phyloP scores from a whole-genome alignment of 2,797 vertebrate species.

The Crocidura indochinensis region DNA sequence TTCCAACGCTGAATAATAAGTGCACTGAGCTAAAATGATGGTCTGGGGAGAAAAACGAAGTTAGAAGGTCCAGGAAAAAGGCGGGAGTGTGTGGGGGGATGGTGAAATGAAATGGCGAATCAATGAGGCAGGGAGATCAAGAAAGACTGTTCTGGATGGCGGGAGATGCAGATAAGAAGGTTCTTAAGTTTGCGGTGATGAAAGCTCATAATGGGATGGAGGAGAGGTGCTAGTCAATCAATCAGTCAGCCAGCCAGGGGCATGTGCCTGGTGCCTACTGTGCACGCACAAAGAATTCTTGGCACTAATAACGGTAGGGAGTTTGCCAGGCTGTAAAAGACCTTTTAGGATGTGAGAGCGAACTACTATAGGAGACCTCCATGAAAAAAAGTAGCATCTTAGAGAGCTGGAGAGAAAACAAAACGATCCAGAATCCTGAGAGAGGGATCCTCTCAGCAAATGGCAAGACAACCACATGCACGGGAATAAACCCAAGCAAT shows the following conservation, averaged over 20 bases:
- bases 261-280: background rate
- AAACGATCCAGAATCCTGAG: background rate
- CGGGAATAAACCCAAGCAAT: slow-evolving; percentile 38
- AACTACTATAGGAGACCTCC: background rate
- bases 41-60: slow-evolving; percentile 44
- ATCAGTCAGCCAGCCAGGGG: background rate
- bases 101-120: slow-evolving; percentile 57
- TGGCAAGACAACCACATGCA: background rate
- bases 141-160: slow-evolving; percentile 51
- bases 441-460: background rate
- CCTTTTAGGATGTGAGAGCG: background rate
- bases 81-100: background rate
- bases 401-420: background rate
- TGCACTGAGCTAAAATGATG: slow-evolving; percentile 46
- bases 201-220: slow-evolving; percentile 40
- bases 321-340: background rate
- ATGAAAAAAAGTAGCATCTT: background rate
- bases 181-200: slow-evolving; percentile 48
- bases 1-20: slow-evolving; percentile 61
- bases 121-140: slow-evolving; percentile 50
- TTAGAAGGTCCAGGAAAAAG: slow-evolving; percentile 48
- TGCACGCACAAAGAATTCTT: background rate
- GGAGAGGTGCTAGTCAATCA: background rate
- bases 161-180: slow-evolving; percentile 46
- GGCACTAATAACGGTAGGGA: background rate